A percentile compares a stretch with the other conserved stretches of the same genome.
Conservation (phyloP, 2,888 invertebrate genomes). For the Morpho achilles region DNA sequence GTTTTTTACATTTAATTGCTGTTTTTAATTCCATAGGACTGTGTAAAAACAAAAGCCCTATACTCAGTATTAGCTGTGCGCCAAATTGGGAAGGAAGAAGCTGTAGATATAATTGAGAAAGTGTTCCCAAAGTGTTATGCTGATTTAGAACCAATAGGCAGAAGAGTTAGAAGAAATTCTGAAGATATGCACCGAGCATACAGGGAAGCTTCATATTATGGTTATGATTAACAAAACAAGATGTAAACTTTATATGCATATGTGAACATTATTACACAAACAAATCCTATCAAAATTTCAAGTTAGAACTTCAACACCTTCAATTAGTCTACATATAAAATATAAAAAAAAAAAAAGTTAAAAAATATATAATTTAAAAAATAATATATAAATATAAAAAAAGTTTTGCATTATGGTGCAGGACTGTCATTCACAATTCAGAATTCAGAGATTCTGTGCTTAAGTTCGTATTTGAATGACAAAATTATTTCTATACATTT, state of each 20-base stretch:
- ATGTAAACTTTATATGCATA: background rate
- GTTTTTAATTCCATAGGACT: conserved; percentile 77
- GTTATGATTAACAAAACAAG: conserved; percentile 78
- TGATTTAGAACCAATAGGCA: conserved; percentile 95
- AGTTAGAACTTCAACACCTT: too few relatives aligned
- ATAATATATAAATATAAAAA: too few relatives aligned
- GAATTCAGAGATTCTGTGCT: too few relatives aligned
- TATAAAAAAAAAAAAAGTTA: too few relatives aligned
- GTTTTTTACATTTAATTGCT: too few relatives aligned
- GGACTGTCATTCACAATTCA: too few relatives aligned
- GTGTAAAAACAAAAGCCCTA: conserved; percentile 93
- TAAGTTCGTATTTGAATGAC: too few relatives aligned
- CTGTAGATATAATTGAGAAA: conserved; percentile 87
- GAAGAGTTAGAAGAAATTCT: conserved; percentile 86
- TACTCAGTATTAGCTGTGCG: conserved; percentile 91
- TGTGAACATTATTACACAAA: background rate
- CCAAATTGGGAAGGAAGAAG: conserved; percentile 84
- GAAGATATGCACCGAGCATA: conserved; percentile 87
- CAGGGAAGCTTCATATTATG: conserved; percentile 87
- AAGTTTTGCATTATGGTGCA: too few relatives aligned
- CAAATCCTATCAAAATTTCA: too few relatives aligned
- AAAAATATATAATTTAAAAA: too few relatives aligned
- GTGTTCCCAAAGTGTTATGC: conserved; percentile 95
- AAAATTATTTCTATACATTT: too few relatives aligned
- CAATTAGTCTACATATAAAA: too few relatives aligned